Evolutionary conservation across 2,113 vertebrate genomes (phyloP), one percentile per base, ranked within the genome.

Genomic region (Amia ocellicauda): DNA sequence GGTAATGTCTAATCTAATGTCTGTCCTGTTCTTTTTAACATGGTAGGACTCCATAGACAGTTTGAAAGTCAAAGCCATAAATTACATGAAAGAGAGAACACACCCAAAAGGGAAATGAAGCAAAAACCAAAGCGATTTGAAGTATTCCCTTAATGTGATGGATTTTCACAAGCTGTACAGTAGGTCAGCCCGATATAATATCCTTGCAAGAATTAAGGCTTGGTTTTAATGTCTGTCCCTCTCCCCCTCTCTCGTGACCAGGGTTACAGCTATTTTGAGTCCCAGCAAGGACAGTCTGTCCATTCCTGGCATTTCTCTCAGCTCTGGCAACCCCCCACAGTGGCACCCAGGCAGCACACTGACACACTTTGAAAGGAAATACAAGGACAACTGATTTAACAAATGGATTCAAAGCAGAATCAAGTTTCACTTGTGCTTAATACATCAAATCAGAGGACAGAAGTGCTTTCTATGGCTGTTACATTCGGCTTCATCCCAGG

Each of bases 191-290:
- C 11, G 31, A 36, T 11, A 36, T 5, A 36, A 36, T 36, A 11
- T 11, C 31, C 31, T 36, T 24, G 9, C 20, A 23, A 55, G 31
- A 41, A 26, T 31, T 56, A 56, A 56, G 13, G 7, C 53, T 26
- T n/a, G 3, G 16, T 28, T n/a, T 10, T 36, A 36, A 36, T n/a
- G n/a, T 36, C 31, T 5, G 31, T 19, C n/a, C 0, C 19, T 22
- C 41, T 43, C n/a, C 11, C 45, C 43, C 42, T 41, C 19, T 23
- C n/a, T 10, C 59, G 60, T 36, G 51, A 43, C 52, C 14, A 41
- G 36, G 60, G 31, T 26, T 53, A 43, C 50, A 57, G 42, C 23
- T 71, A 65, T 67, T 76, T 70, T 51, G 67, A 60, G 52, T 3
- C 2, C 27, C n/a, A 24, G 4, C 9, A 9, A 23, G 28, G 62